phyloP scores from a whole-genome alignment of 2,113 vertebrate species.

The Gymnogyps californianus region DNA sequence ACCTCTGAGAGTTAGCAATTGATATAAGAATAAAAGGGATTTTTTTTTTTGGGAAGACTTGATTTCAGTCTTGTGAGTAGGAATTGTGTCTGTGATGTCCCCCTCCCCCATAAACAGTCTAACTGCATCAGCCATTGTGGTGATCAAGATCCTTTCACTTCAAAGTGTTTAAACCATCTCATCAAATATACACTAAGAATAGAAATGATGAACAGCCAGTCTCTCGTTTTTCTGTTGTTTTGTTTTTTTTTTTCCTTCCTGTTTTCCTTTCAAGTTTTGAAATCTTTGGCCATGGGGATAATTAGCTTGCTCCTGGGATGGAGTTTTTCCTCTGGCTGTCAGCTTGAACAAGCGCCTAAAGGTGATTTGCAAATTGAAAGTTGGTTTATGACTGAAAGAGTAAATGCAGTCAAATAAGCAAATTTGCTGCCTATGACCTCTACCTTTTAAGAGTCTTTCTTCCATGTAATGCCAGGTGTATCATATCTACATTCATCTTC shows the following conservation, averaged over 20 bases:
- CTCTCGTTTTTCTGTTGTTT: not conserved
- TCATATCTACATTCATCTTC: not conserved
- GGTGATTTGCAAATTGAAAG: slow-evolving; percentile 46
- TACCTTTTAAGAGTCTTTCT: not conserved
- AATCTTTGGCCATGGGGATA: slow-evolving; percentile 39
- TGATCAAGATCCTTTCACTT: slow-evolving; percentile 65
- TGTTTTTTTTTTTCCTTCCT: not conserved
- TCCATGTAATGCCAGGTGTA: not conserved
- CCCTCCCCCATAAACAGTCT: not conserved
- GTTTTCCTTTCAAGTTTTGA: slow-evolving; percentile 35
- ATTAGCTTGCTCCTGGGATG: slow-evolving; percentile 7
- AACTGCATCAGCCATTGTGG: not conserved
- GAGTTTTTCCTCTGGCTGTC: slow-evolving; percentile 8
- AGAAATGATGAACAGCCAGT: slow-evolving; percentile 14
- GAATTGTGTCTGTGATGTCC: slow-evolving; percentile 28
- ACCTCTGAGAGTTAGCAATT: slow-evolving; percentile 10
- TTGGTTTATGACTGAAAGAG: not conserved
- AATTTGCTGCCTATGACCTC: not conserved
- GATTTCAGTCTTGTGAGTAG: slow-evolving; percentile 24
- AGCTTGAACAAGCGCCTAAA: slow-evolving; percentile 21
- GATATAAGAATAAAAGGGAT: not conserved
- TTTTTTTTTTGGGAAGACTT: not conserved
- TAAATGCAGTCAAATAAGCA: slow-evolving; percentile 10
- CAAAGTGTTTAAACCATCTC: slow-evolving; percentile 43
- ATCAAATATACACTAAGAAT: slow-evolving; percentile 30